Evolutionary conservation across 1,140 invertebrate genomes (phyloP), one percentile per base, ranked within the genome.

Genomic region (Eulimnadia texana): DNA sequence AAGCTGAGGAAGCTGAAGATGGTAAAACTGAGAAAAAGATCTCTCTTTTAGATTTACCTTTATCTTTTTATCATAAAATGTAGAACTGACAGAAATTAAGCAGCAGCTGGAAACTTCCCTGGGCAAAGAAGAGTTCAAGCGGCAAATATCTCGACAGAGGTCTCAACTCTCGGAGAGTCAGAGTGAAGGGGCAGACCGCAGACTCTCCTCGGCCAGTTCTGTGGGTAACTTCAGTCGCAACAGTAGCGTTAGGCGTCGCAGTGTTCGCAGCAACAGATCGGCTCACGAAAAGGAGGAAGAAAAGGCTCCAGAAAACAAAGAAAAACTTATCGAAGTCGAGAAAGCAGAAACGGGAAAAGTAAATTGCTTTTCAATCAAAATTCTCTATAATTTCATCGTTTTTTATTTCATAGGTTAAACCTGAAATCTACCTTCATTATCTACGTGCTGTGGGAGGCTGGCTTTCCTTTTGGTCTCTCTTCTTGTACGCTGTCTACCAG

Each of bases 331-430:
- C 66, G 88, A 93, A 74, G 77, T 76, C 1, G 91, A 95, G 71
- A 92, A 90, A 73, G 75, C 88, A 0, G 88, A 94, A 81, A 93
- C 88, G 6, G 90, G 91, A 65, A 88, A 87, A 72, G 91, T 90
- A 75, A 81, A 79, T 78, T 62, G 55, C 52, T 27, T 25, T 24
- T n/a, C n/a, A n/a, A n/a, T n/a, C n/a, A n/a, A n/a, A n/a, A n/a
- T n/a, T n/a, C n/a, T n/a, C n/a, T n/a, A n/a, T n/a, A n/a, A n/a
- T n/a, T n/a, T n/a, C n/a, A n/a, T n/a, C n/a, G 33, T 42, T 42
- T 42, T 42, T 42, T 42, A 42, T 42, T 42, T 42, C 16, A 19
- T 53, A 63, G 61, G 86, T 93, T 0, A 91, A 92, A 78, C 84
- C 85, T 77, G 72, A 77, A 61, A 90, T 97, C 0, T 97, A 96